Conservation (phyloP, 2,888 invertebrate species). For the Euphydryas editha region DNA sequence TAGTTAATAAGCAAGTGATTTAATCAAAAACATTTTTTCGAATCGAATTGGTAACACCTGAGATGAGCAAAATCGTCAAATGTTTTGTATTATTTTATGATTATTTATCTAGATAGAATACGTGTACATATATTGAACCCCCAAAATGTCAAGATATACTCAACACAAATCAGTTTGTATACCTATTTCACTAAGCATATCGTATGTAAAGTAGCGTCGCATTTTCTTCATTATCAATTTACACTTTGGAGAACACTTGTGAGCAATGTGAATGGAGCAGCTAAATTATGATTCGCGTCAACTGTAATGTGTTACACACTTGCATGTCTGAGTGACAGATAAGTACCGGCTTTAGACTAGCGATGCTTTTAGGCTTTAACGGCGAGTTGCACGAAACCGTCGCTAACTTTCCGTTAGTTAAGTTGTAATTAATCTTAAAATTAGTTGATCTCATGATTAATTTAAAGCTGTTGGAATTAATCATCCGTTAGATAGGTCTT, state of each 20-base stretch:
- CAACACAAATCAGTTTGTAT: conserved; percentile 16
- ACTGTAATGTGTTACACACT: conserved; percentile 34
- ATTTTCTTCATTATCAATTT: conserved; percentile 38
- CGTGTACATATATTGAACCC: not conserved
- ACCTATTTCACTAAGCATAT: conserved; percentile 30
- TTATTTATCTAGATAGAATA: no score
- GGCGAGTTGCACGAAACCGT: no score
- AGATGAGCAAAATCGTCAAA: no score
- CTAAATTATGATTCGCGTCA: conserved; percentile 39
- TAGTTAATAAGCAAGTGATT: no score
- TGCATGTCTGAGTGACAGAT: conserved; percentile 37
- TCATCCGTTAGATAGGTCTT: no score
- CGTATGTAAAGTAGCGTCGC: conserved; percentile 24
- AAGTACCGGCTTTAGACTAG: conserved; percentile 33
- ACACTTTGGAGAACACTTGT: conserved; percentile 37
- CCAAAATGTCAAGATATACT: conserved; percentile 6
- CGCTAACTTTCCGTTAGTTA: no score
- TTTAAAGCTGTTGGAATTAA: no score
- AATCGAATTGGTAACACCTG: no score
- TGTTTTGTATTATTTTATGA: no score
- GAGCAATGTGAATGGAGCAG: conserved; percentile 31
- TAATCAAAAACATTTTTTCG: no score
- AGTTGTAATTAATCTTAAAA: no score
- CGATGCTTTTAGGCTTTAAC: conserved; percentile 29
- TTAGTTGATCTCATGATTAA: no score